A percentile compares a stretch with the other conserved stretches of the same genome.
Evolutionary conservation across 2,797 vertebrate genomes (phyloP).

Genomic region (Esox lucius): DNA sequence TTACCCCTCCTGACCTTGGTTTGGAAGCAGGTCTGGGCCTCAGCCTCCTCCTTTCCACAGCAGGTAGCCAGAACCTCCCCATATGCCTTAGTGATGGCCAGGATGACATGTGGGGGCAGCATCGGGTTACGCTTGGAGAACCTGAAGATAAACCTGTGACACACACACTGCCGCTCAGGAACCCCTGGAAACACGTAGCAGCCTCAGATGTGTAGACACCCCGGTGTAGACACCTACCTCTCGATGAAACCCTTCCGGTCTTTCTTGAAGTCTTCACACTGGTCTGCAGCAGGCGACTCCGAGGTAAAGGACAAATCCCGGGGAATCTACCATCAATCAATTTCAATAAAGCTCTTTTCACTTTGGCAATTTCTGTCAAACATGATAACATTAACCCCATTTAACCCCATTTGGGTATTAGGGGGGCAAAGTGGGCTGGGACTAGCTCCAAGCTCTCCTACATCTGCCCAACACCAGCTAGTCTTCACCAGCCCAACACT

Average conservation of each 20-base stretch:
- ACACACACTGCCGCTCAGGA: neutral
- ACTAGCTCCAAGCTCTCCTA: too few relatives aligned
- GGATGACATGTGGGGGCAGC: neutral
- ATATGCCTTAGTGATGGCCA: slow-evolving; percentile 6
- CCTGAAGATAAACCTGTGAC: slow-evolving; percentile 10
- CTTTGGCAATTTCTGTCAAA: too few relatives aligned
- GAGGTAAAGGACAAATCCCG: neutral
- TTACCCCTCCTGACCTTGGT: slow-evolving; percentile 6
- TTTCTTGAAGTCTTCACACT: neutral
- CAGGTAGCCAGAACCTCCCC: neutral
- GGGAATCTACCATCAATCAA: neutral
- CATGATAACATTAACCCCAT: too few relatives aligned
- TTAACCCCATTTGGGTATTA: too few relatives aligned
- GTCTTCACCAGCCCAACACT: too few relatives aligned
- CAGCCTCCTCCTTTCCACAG: neutral
- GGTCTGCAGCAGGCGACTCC: neutral
- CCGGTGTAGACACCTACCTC: neutral
- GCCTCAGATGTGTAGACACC: neutral
- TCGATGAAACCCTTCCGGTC: neutral
- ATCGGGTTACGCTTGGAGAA: slow-evolving; percentile 12
- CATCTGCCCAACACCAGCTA: too few relatives aligned
- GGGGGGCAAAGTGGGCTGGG: too few relatives aligned
- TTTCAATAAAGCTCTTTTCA: neutral
- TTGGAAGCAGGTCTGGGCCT: neutral
- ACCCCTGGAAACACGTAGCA: too few relatives aligned